Conservation (phyloP, 2,797 vertebrate species). For the Catharus ustulatus region DNA sequence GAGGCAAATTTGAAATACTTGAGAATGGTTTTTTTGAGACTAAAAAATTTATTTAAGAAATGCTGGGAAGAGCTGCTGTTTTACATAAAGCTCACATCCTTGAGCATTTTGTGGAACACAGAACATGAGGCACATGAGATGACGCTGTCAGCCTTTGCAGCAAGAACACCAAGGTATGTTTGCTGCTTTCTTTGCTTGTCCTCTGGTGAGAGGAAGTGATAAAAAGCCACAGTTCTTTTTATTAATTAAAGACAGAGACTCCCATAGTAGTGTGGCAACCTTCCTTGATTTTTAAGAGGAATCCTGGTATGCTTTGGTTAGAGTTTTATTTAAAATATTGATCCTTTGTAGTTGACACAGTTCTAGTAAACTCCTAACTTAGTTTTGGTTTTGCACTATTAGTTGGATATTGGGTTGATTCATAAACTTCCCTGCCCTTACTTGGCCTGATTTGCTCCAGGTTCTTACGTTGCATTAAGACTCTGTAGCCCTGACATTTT, state of each 20-base stretch:
- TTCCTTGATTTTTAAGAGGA: not conserved
- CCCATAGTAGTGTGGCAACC: not conserved
- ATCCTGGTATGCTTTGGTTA: not conserved
- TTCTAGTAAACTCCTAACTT: not conserved
- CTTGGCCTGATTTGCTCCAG: not conserved
- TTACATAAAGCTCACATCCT: not conserved
- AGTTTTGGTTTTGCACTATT: not conserved
- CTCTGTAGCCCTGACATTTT: not conserved
- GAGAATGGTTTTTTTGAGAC: not conserved
- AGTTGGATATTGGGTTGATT: not conserved
- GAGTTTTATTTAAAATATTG: not conserved
- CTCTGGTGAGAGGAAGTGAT: not conserved
- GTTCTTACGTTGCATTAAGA: not conserved
- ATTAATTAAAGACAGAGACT: not conserved
- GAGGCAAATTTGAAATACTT: not conserved
- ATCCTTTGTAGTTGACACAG: not conserved
- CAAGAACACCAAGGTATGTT: rapidly evolving
- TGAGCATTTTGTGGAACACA: not conserved
- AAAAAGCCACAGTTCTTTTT: not conserved
- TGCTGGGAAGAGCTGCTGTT: not conserved
- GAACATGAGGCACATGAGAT: not conserved
- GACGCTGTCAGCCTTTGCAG: not conserved
- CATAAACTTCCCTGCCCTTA: not conserved
- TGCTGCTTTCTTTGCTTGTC: not conserved
- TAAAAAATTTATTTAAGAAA: not conserved